Evolutionary conservation across 2,113 vertebrate species (phyloP).

Genomic region (Sardina pilchardus): DNA sequence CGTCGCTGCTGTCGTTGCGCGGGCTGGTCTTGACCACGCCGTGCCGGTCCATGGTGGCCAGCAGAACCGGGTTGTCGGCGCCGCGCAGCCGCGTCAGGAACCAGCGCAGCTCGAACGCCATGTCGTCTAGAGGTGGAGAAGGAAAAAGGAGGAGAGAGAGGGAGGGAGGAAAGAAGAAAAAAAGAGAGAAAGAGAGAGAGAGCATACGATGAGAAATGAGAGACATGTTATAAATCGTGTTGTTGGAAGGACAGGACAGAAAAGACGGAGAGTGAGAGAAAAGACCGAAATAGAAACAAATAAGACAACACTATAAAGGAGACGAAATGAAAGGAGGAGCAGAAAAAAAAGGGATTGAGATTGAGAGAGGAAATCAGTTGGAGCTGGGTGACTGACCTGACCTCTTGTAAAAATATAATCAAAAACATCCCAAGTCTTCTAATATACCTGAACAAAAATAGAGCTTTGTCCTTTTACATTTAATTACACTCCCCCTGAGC

Average conservation of each 20-base stretch:
- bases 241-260: neutral
- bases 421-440: neutral
- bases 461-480: neutral
- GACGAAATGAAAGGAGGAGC: too few relatives aligned
- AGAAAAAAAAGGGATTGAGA: too few relatives aligned
- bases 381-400: too few relatives aligned
- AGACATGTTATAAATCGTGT: neutral
- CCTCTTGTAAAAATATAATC: neutral
- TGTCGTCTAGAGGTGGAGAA: conserved; percentile 70
- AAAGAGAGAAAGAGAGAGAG: neutral
- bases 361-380: too few relatives aligned
- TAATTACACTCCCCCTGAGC: neutral
- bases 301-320: too few relatives aligned
- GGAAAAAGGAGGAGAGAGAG: neutral
- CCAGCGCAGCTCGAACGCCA: conserved; percentile 90
- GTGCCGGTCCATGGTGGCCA: conserved; percentile 80
- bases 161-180: neutral
- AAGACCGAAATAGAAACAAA: neutral
- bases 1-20: conserved; percentile 82
- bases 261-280: neutral
- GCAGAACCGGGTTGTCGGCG: conserved; percentile 57
- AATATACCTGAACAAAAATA: neutral
- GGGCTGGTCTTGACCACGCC: conserved; percentile 75
- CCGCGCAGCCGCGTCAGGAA: conserved; percentile 77
- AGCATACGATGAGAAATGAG: neutral